Evolutionary conservation across 2,888 invertebrate genomes (phyloP).

Genomic region (Drosophila silvestris): DNA sequence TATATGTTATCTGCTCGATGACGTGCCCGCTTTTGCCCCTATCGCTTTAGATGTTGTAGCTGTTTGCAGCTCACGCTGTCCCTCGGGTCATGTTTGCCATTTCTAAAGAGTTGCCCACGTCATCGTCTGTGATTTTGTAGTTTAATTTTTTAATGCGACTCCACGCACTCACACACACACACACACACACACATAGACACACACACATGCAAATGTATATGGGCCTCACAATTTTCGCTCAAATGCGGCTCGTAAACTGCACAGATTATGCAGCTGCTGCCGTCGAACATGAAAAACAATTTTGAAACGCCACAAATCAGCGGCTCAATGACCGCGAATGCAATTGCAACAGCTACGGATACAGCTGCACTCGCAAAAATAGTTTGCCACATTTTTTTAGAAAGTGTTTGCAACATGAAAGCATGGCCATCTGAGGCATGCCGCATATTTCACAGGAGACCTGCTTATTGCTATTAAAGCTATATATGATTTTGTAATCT

Average conservation of each 20-base stretch:
- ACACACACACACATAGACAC: conserved; percentile 4
- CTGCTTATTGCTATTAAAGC: background rate
- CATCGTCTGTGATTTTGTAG: conserved; percentile 7
- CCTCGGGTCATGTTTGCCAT: background rate
- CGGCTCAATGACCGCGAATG: conserved; percentile 76
- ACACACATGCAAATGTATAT: background rate
- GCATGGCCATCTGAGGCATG: background rate
- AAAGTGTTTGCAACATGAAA: background rate
- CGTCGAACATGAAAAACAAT: conserved; percentile 78
- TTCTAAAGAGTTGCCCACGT: conserved; percentile 35
- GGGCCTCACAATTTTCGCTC: conserved; percentile 33
- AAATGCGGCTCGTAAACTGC: conserved; percentile 65
- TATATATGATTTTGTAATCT: background rate
- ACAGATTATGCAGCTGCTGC: conserved; percentile 76
- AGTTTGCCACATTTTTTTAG: background rate
- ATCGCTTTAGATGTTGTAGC: conserved; percentile 6
- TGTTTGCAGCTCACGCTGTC: background rate
- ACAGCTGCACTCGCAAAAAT: conserved; percentile 5
- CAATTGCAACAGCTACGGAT: conserved; percentile 45
- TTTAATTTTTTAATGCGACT: conserved; percentile 1
- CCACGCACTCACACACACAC: conserved; percentile 9
- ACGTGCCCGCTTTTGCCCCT: conserved; percentile 22
- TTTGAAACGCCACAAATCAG: conserved; percentile 79
- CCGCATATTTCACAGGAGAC: background rate
- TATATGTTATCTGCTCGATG: conserved; percentile 45